A percentile compares a stretch with the other conserved stretches of the same genome.
Conservation (phyloP, 2,113 vertebrate genomes). For the Alexandromys fortis region DNA sequence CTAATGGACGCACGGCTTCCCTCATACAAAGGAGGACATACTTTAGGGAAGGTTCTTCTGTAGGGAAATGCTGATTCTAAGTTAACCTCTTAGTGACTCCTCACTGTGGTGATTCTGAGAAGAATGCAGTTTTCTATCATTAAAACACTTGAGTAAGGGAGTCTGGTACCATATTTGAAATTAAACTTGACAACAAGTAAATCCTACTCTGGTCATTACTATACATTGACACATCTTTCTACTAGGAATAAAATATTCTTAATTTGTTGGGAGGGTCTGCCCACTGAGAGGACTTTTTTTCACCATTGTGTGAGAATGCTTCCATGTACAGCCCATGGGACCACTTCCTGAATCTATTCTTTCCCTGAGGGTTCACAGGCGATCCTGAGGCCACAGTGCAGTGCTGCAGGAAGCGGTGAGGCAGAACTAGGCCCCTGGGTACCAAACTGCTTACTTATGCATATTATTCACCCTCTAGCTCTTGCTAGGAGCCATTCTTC, state of each 20-base stretch:
- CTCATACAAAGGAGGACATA: fast-evolving
- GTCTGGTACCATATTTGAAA: background rate
- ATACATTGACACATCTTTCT: background rate
- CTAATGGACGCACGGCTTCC: background rate
- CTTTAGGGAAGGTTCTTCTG: background rate
- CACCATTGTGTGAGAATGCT: fast-evolving
- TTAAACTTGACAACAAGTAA: background rate
- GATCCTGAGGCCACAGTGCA: background rate
- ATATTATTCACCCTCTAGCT: background rate
- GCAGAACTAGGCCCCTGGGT: fast-evolving
- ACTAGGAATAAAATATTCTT: background rate
- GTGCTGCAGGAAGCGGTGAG: fast-evolving
- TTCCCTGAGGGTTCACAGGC: no score
- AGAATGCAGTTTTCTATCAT: background rate
- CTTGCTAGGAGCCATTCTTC: background rate
- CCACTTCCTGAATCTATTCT: fast-evolving
- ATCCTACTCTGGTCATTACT: background rate
- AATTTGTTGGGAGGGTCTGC: background rate
- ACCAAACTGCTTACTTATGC: fast-evolving
- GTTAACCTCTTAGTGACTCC: background rate
- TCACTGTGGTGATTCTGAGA: background rate
- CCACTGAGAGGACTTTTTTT: background rate
- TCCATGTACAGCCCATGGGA: fast-evolving
- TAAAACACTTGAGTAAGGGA: background rate
- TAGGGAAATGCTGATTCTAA: background rate